A percentile compares a stretch with the other conserved stretches of the same genome.
phyloP scores from a whole-genome alignment of 2,888 invertebrate species.

The Apamea epomidion region DNA sequence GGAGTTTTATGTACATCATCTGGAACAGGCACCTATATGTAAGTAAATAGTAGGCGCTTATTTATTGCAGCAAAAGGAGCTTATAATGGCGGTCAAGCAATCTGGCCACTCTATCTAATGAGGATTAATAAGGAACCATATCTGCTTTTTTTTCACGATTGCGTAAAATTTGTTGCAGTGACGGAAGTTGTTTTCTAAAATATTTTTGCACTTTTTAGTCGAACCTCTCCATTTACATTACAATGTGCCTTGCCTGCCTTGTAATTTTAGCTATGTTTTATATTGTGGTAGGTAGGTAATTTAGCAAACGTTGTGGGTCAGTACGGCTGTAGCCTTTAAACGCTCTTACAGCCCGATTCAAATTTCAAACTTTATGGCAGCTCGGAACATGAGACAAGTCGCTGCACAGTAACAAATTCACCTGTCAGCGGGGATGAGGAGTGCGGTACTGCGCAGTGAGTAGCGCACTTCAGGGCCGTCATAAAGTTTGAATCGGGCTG shows the following conservation, averaged over 20 bases:
- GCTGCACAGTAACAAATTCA: neutral
- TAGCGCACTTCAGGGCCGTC: too few relatives aligned
- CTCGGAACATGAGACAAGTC: neutral
- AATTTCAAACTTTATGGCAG: too few relatives aligned
- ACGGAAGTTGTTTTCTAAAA: neutral
- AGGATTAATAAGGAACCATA: constrained; percentile 19
- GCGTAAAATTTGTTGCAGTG: constrained; percentile 14
- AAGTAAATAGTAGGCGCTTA: constrained; percentile 29
- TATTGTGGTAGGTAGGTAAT: neutral
- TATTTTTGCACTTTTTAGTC: neutral
- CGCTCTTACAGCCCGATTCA: too few relatives aligned
- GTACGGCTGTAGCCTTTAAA: too few relatives aligned
- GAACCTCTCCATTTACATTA: neutral
- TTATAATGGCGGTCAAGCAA: constrained; percentile 31
- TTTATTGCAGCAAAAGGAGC: constrained; percentile 12
- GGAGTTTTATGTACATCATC: constrained; percentile 84
- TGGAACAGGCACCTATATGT: constrained; percentile 60
- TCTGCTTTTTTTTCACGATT: constrained; percentile 22
- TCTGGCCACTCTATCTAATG: constrained; percentile 45
- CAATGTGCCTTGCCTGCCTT: neutral
- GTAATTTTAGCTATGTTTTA: too few relatives aligned
- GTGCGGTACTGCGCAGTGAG: neutral
- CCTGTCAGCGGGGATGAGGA: neutral
- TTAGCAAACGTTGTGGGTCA: neutral
- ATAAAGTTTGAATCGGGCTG: neutral